Conservation (phyloP, 2,797 vertebrate genomes). For the Meriones psammophilus region DNA sequence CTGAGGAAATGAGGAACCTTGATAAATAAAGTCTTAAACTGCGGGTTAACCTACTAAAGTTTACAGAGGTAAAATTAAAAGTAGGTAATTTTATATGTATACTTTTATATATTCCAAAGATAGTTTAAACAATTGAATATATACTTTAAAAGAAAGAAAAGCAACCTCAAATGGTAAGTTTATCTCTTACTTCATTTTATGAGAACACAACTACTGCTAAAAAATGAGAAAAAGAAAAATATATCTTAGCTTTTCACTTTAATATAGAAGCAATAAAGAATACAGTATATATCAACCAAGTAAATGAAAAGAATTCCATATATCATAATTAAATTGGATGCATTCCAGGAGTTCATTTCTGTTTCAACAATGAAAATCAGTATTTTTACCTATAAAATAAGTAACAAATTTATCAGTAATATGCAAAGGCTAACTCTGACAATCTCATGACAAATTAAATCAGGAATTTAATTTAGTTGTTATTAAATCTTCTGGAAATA, state of each 20-base stretch:
- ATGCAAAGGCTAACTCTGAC: neutral
- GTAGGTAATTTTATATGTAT: neutral
- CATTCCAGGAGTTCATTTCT: neutral
- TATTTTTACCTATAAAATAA: neutral
- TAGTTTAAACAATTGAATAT: neutral
- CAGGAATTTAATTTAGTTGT: neutral
- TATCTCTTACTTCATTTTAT: neutral
- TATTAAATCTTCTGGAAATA: neutral
- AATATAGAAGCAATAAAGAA: neutral
- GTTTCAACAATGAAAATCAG: neutral
- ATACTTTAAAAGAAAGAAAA: neutral
- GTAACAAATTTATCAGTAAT: neutral
- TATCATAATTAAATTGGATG: neutral
- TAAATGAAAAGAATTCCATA: neutral
- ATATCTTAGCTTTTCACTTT: neutral
- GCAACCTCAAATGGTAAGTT: neutral
- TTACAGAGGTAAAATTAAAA: slow-evolving; percentile 20
- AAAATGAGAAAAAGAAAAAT: neutral
- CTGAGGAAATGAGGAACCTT: neutral
- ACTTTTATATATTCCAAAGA: neutral
- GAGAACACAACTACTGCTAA: neutral
- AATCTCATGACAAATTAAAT: neutral
- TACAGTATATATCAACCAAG: neutral
- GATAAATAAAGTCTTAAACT: neutral
- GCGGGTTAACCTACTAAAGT: neutral